phyloP scores from a whole-genome alignment of 2,113 vertebrate genomes.

The Cranoglanis bouderius region DNA sequence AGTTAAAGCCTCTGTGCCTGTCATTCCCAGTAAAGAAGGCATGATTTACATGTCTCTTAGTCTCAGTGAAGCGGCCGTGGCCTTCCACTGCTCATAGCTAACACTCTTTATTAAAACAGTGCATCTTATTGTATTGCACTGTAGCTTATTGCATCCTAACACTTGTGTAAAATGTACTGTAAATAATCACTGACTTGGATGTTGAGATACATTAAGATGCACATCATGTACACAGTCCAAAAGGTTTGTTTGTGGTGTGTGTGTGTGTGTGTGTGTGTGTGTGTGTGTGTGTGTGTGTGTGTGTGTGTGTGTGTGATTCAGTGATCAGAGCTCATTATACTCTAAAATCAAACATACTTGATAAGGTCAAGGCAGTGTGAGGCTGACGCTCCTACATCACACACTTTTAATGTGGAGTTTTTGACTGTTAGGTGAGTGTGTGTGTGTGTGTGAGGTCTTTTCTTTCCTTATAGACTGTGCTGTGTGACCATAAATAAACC shows the following conservation, averaged over 20 bases:
- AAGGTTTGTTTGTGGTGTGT: not conserved
- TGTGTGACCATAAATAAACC: not conserved
- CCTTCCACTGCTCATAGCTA: not conserved
- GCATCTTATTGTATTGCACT: not conserved
- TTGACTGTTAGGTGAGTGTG: not conserved
- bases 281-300: not conserved
- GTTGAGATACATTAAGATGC: not conserved
- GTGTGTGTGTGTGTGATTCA: not conserved
- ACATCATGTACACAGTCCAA: not conserved
- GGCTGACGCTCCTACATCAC: slow-evolving; percentile 17
- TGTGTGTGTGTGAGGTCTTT: not conserved
- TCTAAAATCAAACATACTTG: slow-evolving; percentile 37
- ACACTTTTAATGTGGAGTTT: slow-evolving; percentile 11
- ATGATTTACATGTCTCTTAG: not conserved
- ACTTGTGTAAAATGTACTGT: not conserved
- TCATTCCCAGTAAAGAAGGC: not conserved
- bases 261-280: not conserved
- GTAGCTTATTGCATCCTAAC: not conserved
- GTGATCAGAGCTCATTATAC: slow-evolving; percentile 40
- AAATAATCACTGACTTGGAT: not conserved
- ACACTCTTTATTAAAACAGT: not conserved
- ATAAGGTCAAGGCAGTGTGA: slow-evolving; percentile 33
- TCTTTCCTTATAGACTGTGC: not conserved
- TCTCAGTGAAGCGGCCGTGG: not conserved
- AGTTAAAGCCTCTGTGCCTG: not conserved